phyloP scores from a whole-genome alignment of 2,797 vertebrate genomes.

The Acipenser oxyrinchus region DNA sequence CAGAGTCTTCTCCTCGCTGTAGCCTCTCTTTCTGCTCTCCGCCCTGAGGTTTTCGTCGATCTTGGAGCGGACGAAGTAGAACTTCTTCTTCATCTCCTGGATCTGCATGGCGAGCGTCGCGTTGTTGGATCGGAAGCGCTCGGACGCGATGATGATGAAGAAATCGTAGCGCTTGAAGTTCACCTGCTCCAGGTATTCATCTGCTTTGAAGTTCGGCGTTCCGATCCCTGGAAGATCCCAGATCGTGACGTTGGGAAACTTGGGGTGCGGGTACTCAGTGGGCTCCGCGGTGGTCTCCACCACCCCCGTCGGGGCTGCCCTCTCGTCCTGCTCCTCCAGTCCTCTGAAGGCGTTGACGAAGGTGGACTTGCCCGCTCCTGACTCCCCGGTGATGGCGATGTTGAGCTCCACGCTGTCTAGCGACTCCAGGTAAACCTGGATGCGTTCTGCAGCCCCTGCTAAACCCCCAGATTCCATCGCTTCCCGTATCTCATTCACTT shows the following conservation, averaged over 20 bases:
- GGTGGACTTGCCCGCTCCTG: slow-evolving; percentile 40
- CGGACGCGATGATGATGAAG: slow-evolving; percentile 50
- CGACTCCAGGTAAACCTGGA: slow-evolving; percentile 16
- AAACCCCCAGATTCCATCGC: slow-evolving; percentile 9
- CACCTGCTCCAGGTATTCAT: slow-evolving; percentile 49
- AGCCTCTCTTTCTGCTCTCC: slow-evolving; percentile 26
- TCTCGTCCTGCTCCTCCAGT: slow-evolving; percentile 15
- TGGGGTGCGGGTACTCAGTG: slow-evolving; percentile 45
- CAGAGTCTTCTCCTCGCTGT: slow-evolving; percentile 28
- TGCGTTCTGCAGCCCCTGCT: slow-evolving; percentile 17
- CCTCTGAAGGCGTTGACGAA: slow-evolving; percentile 39
- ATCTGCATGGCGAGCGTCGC: slow-evolving; percentile 50
- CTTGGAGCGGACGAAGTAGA: slow-evolving; percentile 65
- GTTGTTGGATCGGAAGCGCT: slow-evolving; percentile 51
- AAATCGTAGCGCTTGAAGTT: slow-evolving; percentile 57
- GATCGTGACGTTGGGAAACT: slow-evolving; percentile 43
- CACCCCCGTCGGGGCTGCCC: slow-evolving; percentile 29
- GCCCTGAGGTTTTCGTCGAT: slow-evolving; percentile 45
- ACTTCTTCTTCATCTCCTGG: slow-evolving; percentile 45
- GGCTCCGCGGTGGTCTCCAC: slow-evolving; percentile 28
- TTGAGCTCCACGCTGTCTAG: slow-evolving; percentile 21
- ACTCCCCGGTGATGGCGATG: slow-evolving; percentile 41
- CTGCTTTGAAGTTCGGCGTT: slow-evolving; percentile 43
- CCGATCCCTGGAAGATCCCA: slow-evolving; percentile 67
- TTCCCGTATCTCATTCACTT: slow-evolving; percentile 13